Base-by-base conservation (phyloP, 2,797 vertebrate genomes). In the Tapera naevia region DNA sequence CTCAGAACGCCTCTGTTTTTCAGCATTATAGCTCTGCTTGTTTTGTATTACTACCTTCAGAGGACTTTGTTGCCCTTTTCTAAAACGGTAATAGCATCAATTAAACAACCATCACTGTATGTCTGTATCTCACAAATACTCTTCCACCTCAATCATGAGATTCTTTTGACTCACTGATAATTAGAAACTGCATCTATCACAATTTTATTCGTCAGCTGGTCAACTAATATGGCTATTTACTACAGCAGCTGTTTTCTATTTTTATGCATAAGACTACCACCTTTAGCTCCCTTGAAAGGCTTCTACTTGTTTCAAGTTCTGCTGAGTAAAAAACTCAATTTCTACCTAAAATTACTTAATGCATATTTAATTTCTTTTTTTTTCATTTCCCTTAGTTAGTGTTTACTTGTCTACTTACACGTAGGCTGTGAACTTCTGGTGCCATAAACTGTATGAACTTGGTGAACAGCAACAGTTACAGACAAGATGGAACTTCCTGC, bases 151-250 rank as follows among this genome's bases (percentile, higher is more conserved):
- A 83, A 27, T 90, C 86, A 79, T 0, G 0, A 48, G 54, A 87
- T 35, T 65, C 79, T 95, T 94, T 91, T 79, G 61, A 83, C 69
- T 95, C 69, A 61, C 53, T 86, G 86, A 65, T 94, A 91, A 95
- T 94, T 95, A 92, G 61, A 43, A 25, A 24, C 79, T 89, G 86
- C 50, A 91, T 61, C 50, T 50, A 89, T 91, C 75, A 86, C n/a
- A 30, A 67, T 78, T 94, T 51, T 53, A n/a, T 91, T 58, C 53
- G 67, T 91, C 56, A 90, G 39, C 76, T 93, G 30, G 71, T 93
- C 88, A 95, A 43, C 73, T 91, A 89, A 88, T 37, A 57, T 30
- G 46, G 81, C 65, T 90, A 25, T 86, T 90, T 92, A 83, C 21
- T 41, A 79, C 21, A 83, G 51, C 58, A 88, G 32, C 9, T 4